Conservation (phyloP, 2,797 vertebrate genomes). For the Melanotaenia pygmaea region DNA sequence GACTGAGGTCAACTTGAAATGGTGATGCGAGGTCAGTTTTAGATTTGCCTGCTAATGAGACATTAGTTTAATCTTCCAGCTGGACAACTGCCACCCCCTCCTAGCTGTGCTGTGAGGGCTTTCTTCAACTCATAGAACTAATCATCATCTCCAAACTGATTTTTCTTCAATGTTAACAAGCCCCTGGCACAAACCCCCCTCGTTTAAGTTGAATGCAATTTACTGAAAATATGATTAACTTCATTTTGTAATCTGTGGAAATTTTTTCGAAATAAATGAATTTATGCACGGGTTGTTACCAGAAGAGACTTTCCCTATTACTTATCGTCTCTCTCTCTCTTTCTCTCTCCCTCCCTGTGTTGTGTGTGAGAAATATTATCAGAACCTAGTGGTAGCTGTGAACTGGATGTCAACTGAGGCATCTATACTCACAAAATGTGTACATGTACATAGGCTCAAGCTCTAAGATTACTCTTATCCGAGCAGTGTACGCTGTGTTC, state of each 20-base stretch:
- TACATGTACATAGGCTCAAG: not conserved
- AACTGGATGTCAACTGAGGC: not conserved
- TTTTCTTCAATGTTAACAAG: slow-evolving; percentile 39
- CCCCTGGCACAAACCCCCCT: not conserved
- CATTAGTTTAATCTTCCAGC: slow-evolving; percentile 72
- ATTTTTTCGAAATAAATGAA: not conserved
- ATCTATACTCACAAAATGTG: not conserved
- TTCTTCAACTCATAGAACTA: slow-evolving; percentile 32
- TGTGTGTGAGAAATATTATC: not conserved
- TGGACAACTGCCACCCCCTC: slow-evolving; percentile 71
- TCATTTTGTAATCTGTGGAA: not conserved
- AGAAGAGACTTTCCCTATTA: not conserved
- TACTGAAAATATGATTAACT: not conserved
- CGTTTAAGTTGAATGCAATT: not conserved
- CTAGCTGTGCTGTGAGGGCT: slow-evolving; percentile 51
- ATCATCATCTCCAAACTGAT: slow-evolving; percentile 26
- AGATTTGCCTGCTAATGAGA: slow-evolving; percentile 75
- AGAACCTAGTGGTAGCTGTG: not conserved
- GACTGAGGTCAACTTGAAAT: slow-evolving; percentile 66
- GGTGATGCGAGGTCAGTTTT: slow-evolving; percentile 65
- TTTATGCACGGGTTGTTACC: not conserved
- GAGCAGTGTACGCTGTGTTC: not conserved
- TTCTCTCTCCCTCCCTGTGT: not conserved
- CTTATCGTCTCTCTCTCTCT: not conserved
- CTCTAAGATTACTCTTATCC: not conserved